A percentile compares a stretch with the other conserved stretches of the same genome.
These are phyloP conservation scores for Poeciliopsis gracilis DNA, from an alignment of 2,797 vertebrate species.

Conservation along the genomic window DNA sequence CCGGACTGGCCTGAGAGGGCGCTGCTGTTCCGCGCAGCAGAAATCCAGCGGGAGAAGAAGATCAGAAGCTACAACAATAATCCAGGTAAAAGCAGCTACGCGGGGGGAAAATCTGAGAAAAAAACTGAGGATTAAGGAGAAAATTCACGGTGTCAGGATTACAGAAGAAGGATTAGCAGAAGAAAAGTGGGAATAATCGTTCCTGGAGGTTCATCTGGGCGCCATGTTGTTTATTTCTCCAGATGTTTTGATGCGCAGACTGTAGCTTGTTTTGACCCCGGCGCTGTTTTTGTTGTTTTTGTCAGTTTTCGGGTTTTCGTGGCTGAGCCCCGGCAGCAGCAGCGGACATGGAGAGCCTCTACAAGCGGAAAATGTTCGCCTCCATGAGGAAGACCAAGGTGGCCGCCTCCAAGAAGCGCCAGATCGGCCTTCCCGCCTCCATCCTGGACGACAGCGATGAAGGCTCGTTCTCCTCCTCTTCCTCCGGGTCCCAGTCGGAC, in stretches of 20 bases:
- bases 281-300: not conserved
- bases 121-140: not conserved
- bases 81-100: slow-evolving; percentile 24
- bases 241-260: slow-evolving; percentile 24
- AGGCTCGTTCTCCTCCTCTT: slow-evolving; percentile 74
- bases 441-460: slow-evolving; percentile 81
- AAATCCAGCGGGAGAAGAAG: not conserved
- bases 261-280: slow-evolving; percentile 13
- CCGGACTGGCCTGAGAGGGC: not conserved
- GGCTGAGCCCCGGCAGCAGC: slow-evolving; percentile 15
- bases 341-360: slow-evolving; percentile 76
- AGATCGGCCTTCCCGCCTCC: slow-evolving; percentile 74
- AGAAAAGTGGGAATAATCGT: not conserved
- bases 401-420: slow-evolving; percentile 66
- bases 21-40: not conserved
- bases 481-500: slow-evolving; percentile 66
- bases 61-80: slow-evolving; percentile 51
- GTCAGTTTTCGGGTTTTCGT: slow-evolving; percentile 39
- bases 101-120: not conserved
- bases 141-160: rapidly evolving
- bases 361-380: slow-evolving; percentile 79
- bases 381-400: slow-evolving; percentile 79
- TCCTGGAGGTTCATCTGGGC: not conserved
- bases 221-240: slow-evolving; percentile 9
- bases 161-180: not conserved